These are phyloP conservation scores for Oncorhynchus kisutch DNA, from an alignment of 2,113 vertebrate genomes.

Conservation along the genomic window DNA sequence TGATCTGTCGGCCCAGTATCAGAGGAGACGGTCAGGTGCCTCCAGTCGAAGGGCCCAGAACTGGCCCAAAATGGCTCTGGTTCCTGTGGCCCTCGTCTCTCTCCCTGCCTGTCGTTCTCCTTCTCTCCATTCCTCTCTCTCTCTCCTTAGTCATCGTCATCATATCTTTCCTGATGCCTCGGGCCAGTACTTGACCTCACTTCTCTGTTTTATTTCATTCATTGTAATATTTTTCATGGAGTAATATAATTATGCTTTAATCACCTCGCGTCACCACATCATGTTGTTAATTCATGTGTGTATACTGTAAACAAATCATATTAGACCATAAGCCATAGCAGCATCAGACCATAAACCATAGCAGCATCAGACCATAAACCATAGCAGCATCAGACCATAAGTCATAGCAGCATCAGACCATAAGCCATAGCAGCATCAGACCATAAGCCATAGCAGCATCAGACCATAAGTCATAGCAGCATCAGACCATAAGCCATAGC, in stretches of 20 bases:
- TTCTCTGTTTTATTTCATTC: background rate
- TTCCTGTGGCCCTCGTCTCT: conserved; percentile 49
- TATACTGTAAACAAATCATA: background rate
- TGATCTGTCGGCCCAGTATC: conserved; percentile 62
- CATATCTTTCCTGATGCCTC: conserved; percentile 62
- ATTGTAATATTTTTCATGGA: background rate
- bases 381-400: too few species aligned
- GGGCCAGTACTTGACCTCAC: conserved; percentile 53
- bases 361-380: background rate
- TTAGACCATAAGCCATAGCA: too few species aligned
- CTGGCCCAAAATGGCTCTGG: conserved; percentile 23
- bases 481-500: too few species aligned
- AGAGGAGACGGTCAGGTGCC: conserved; percentile 25
- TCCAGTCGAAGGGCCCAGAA: background rate
- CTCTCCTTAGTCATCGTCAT: conserved; percentile 66
- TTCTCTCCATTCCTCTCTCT: conserved; percentile 68
- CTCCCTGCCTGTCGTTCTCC: conserved; percentile 57
- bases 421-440: too few species aligned
- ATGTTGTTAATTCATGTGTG: background rate
- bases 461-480: too few species aligned
- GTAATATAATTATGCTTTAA: too few species aligned
- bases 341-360: too few species aligned
- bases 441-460: too few species aligned
- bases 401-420: too few species aligned
- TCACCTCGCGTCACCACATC: background rate